Conservation (phyloP, 2,797 vertebrate genomes). For the Poecilia gillii region DNA sequence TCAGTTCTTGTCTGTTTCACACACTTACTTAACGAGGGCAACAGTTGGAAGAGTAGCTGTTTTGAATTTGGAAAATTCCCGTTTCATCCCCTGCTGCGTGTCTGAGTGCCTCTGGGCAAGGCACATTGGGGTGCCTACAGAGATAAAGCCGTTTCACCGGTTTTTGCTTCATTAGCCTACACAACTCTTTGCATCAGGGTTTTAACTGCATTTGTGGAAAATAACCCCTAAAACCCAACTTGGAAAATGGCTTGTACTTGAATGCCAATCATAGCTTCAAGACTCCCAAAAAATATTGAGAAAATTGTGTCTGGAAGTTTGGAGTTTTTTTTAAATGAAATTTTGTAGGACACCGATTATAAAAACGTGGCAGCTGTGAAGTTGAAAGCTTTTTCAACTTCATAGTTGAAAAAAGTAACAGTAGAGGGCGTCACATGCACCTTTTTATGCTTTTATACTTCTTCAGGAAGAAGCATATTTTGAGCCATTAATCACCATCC, state of each 20-base stretch:
- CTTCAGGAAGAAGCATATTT: neutral
- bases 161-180: neutral
- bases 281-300: neutral
- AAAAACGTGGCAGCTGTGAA: neutral
- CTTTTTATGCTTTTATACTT: neutral
- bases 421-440: neutral
- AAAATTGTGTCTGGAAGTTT: neutral
- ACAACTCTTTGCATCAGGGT: neutral
- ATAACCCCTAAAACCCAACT: neutral
- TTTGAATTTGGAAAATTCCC: neutral
- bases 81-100: neutral
- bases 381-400: too few relatives aligned
- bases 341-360: neutral
- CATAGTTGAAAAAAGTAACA: neutral
- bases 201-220: neutral
- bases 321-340: neutral
- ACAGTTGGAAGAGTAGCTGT: neutral
- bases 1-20: neutral
- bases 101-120: neutral
- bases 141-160: neutral
- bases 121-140: too few relatives aligned
- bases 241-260: neutral
- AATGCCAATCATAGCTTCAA: neutral
- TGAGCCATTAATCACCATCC: neutral
- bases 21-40: too few relatives aligned